Percentiles rank a stretch among this genome's conserved stretches.
Conservation (phyloP, 2,888 invertebrate species). For the Chrysolina americana region DNA sequence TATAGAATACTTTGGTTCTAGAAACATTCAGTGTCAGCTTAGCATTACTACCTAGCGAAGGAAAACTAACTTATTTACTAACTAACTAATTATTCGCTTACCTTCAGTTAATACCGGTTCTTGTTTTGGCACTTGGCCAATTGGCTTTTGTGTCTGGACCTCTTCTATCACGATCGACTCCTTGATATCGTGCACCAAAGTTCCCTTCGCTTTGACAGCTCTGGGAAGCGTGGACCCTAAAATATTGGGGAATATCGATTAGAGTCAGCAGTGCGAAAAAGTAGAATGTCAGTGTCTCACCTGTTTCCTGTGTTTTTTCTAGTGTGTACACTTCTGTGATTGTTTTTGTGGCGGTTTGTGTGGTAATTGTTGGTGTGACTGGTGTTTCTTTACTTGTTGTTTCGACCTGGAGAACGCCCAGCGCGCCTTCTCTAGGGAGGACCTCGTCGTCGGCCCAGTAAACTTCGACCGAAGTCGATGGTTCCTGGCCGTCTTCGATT, state of each 20-base stretch:
- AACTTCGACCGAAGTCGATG: constrained; percentile 58
- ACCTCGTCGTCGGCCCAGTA: constrained; percentile 51
- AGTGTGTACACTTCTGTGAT: constrained; percentile 62
- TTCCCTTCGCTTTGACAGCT: constrained; percentile 53
- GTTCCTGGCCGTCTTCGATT: constrained; percentile 59
- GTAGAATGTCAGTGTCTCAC: constrained; percentile 55
- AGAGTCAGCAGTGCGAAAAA: not conserved
- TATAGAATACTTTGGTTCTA: too few relatives aligned
- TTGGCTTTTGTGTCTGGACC: constrained; percentile 60
- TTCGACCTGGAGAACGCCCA: constrained; percentile 37
- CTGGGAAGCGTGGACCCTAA: constrained; percentile 55
- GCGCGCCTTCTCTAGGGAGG: not conserved
- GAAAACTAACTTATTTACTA: too few relatives aligned
- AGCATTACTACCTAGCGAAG: too few relatives aligned
- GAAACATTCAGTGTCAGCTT: too few relatives aligned
- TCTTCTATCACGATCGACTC: constrained; percentile 59
- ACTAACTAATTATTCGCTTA: not conserved
- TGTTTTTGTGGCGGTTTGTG: constrained; percentile 59
- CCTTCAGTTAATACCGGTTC: constrained; percentile 23
- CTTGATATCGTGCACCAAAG: constrained; percentile 56
- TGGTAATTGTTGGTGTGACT: constrained; percentile 57
- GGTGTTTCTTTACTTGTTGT: constrained; percentile 40
- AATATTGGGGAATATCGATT: constrained; percentile 42
- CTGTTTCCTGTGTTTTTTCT: constrained; percentile 62
- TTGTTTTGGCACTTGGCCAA: constrained; percentile 51